A percentile compares a stretch with the other conserved stretches of the same genome.
phyloP scores from a whole-genome alignment of 2,888 invertebrate genomes.

The Tupiocoris notatus region DNA sequence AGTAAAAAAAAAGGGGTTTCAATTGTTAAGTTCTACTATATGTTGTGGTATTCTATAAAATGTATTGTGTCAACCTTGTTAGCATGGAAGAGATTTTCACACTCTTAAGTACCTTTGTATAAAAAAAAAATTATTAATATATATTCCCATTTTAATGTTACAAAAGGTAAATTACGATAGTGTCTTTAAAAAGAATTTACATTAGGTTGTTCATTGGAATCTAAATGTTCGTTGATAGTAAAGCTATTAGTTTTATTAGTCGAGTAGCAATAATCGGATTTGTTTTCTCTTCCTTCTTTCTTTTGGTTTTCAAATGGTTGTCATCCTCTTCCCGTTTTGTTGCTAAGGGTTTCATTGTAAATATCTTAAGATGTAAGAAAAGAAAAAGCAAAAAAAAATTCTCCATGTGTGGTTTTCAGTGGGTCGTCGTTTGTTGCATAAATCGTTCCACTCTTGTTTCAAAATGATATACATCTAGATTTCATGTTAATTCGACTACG shows the following conservation, averaged over 20 bases:
- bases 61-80: constrained; percentile 5
- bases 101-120: background rate
- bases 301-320: background rate
- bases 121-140: background rate
- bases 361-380: background rate
- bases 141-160: constrained; percentile 20
- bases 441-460: background rate
- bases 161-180: background rate
- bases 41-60: constrained; percentile 36
- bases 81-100: background rate
- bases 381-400: background rate
- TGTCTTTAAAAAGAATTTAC: background rate
- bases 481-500: background rate
- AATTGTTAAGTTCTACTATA: constrained; percentile 18
- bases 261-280: constrained; percentile 23
- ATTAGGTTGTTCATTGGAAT: constrained; percentile 40
- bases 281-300: background rate
- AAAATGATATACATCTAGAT: background rate
- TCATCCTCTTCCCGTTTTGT: background rate
- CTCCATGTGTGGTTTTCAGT: background rate
- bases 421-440: background rate
- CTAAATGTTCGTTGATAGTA: constrained; percentile 42
- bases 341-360: background rate
- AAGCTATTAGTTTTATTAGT: constrained; percentile 41
- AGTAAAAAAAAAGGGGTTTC: background rate